Evolutionary conservation across 2,797 vertebrate genomes (phyloP).

Genomic region (Enteromius treurensis): DNA sequence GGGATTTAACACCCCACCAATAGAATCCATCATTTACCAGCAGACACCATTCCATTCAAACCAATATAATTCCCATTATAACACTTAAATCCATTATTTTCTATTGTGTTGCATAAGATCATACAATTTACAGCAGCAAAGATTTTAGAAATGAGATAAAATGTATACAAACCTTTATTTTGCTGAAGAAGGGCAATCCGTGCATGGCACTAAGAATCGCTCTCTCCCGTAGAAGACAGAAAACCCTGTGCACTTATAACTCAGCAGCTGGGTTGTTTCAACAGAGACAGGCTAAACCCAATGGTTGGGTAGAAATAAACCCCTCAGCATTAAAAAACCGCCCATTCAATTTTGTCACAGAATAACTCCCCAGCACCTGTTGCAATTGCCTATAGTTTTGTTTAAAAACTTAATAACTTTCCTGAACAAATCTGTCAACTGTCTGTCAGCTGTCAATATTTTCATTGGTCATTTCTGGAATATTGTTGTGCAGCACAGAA

Average conservation of each 20-base stretch:
- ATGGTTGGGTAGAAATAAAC: no score
- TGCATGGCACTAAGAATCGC: not conserved
- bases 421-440: slow-evolving; percentile 5
- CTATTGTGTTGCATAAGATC: not conserved
- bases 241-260: not conserved
- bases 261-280: no score
- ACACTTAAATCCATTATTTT: no score
- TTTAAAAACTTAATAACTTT: not conserved
- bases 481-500: slow-evolving; percentile 16
- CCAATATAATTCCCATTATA: no score
- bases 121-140: not conserved
- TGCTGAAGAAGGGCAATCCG: not conserved
- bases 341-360: not conserved
- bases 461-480: not conserved
- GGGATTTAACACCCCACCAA: no score
- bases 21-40: no score
- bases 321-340: no score
- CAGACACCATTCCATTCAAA: no score
- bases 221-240: not conserved
- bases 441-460: slow-evolving; percentile 20
- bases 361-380: no score
- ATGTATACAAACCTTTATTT: not conserved
- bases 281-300: no score
- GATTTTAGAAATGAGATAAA: not conserved
- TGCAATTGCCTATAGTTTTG: not conserved